Conservation (phyloP, 2,797 vertebrate species). For the Oreochromis grahami region DNA sequence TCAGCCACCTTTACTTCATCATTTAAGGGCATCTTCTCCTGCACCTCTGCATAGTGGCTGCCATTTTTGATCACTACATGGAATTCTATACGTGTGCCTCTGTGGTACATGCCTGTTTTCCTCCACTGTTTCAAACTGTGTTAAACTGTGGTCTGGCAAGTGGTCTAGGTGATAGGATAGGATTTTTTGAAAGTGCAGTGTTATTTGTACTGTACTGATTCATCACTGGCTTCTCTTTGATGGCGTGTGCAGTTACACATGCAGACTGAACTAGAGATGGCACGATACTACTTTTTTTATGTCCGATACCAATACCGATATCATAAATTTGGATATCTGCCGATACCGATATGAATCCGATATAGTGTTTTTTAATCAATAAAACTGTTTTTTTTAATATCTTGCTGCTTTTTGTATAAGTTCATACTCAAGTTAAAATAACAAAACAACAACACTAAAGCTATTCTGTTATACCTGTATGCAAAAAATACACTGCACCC, state of each 20-base stretch:
- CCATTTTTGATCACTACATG: neutral
- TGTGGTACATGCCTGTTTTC: neutral
- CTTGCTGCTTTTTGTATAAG: too few species aligned
- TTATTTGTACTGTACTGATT: neutral
- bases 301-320: too few species aligned
- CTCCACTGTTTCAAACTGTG: neutral
- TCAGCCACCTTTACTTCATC: neutral
- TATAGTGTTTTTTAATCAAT: too few species aligned
- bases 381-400: too few species aligned
- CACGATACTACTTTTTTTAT: too few species aligned
- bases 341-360: too few species aligned
- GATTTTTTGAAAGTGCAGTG: neutral
- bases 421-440: too few species aligned
- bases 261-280: neutral
- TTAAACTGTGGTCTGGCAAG: neutral
- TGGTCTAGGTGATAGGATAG: rapidly evolving
- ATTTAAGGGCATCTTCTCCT: too few species aligned
- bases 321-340: too few species aligned
- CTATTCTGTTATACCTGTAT: too few species aligned
- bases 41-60: neutral
- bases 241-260: neutral
- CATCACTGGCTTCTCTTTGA: neutral
- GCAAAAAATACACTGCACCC: too few species aligned
- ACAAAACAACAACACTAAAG: too few species aligned
- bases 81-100: neutral